Evolutionary conservation across 2,888 invertebrate species (phyloP), one percentile per base, ranked within the genome.

Genomic region (Volucella inflata): DNA sequence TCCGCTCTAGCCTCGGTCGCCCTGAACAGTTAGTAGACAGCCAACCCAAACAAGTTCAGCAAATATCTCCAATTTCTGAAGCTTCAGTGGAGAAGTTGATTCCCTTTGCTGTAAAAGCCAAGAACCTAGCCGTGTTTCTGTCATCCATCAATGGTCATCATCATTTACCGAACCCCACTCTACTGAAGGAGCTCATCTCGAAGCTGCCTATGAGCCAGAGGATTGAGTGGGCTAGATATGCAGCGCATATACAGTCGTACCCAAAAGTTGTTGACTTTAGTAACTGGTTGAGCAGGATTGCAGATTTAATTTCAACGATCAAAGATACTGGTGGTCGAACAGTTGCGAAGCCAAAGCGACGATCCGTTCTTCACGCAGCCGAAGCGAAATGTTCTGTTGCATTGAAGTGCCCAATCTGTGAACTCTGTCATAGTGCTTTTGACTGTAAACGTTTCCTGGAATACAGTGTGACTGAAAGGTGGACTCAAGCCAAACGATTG

Each of bases 11-110:
- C 46, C 78, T 78, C 14, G 78, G 84, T 53, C 76, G 85, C 17
- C 77, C 87, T 48, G 78, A 87, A 70, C 81, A 83, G 40, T 71
- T 81, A 40, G 70, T 83, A 44, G 72, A 83, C 12, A 51, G 71
- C 50, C 60, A 67, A 10, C 57, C 83, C 48, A 48, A 70, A 71
- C 65, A 42, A 44, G 64, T 59, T 12, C 64, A 44, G 8, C 51
- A 64, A 53, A 81, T 75, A 50, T 40, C 48, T 50, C 53, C 74
- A 10, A 78, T 75, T 4, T 10, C 59, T 1, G 75, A 84, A 62
- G 36, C 62, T 1, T 68, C 53, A 16, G 14, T 81, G 30, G 81
- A 83, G 21, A 55, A 67, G 42, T 46, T 83, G 16, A 81, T 81
- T 42, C 68, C 72, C 38, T 68, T 74, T 46, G 80, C 80, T 16